Percentiles rank a stretch among this genome's conserved stretches.
These are phyloP conservation scores for Acrobasis consociella DNA, from an alignment of 2,888 invertebrate genomes.

Conservation along the genomic window DNA sequence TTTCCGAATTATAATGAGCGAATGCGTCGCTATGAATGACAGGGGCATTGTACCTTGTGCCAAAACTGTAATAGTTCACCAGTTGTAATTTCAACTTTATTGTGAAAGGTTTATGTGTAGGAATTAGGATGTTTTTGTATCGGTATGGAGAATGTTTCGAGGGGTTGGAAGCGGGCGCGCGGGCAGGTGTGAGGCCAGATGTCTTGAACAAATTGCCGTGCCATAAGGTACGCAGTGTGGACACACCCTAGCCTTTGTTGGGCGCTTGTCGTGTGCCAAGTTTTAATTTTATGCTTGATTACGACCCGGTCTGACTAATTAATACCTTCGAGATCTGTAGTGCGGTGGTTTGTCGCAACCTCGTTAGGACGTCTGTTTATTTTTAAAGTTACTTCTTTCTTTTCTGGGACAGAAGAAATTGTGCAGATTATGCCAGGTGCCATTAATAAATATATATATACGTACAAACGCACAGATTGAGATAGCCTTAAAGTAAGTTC, in stretches of 20 bases:
- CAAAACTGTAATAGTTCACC: slow-evolving; percentile 60
- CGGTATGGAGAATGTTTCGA: slow-evolving; percentile 28
- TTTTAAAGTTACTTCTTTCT: neutral
- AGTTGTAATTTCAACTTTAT: slow-evolving; percentile 44
- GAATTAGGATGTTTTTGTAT: slow-evolving; percentile 19
- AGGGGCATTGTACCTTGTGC: slow-evolving; percentile 72
- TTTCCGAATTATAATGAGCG: slow-evolving; percentile 77
- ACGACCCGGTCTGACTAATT: slow-evolving; percentile 72
- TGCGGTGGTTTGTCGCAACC: slow-evolving; percentile 47
- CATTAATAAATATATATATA: too few relatives aligned
- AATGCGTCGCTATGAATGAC: slow-evolving; percentile 63
- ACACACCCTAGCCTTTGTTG: slow-evolving; percentile 74
- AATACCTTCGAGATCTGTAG: slow-evolving; percentile 71
- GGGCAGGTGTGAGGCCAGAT: slow-evolving; percentile 81
- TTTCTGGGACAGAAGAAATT: neutral
- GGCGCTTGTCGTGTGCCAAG: slow-evolving; percentile 78
- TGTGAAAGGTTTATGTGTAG: slow-evolving; percentile 31
- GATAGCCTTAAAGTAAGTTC: too few relatives aligned
- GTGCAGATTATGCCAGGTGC: neutral
- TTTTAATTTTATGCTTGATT: slow-evolving; percentile 83
- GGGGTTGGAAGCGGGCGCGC: slow-evolving; percentile 54
- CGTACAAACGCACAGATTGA: too few relatives aligned
- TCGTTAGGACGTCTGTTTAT: slow-evolving; percentile 30
- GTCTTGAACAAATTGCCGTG: slow-evolving; percentile 80
- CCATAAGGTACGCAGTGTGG: slow-evolving; percentile 78